Percentiles rank a stretch among this genome's conserved stretches.
Conservation (phyloP, 2,113 vertebrate genomes). For the Enhydra lutris region DNA sequence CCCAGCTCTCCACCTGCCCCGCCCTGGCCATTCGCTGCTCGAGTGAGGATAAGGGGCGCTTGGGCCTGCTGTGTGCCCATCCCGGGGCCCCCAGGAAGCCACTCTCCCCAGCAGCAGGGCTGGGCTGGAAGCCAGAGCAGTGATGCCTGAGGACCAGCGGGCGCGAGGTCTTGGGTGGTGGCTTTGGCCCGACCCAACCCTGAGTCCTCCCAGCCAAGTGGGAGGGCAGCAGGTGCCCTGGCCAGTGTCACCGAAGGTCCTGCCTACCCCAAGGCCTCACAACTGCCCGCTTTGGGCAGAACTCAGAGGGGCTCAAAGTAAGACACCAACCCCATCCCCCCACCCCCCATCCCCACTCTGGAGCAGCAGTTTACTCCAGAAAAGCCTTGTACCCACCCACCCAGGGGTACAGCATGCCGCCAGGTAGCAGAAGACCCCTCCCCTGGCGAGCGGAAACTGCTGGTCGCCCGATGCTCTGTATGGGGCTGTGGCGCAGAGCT, state of each 20-base stretch:
- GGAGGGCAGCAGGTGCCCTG: background rate
- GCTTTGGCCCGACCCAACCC: background rate
- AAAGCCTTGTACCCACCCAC: background rate
- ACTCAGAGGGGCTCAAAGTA: background rate
- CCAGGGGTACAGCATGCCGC: background rate
- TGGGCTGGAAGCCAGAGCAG: background rate
- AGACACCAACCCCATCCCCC: background rate
- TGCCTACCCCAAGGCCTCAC: background rate
- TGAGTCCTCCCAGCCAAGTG: background rate
- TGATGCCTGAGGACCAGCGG: background rate
- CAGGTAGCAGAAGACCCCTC: background rate
- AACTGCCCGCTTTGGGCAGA: background rate
- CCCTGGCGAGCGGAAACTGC: background rate
- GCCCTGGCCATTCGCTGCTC: accelerated
- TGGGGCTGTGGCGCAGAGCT: background rate
- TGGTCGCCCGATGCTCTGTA: accelerated
- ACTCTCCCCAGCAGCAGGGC: background rate
- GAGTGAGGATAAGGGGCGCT: too few species aligned
- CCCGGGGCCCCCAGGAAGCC: background rate
- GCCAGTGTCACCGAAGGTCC: background rate
- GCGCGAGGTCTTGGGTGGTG: background rate
- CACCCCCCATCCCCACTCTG: too few species aligned
- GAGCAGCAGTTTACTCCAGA: background rate
- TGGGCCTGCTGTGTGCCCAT: background rate
- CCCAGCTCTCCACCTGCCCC: background rate